Conservation (phyloP, 1,140 invertebrate genomes). For the Dolichoris vasculosae region DNA sequence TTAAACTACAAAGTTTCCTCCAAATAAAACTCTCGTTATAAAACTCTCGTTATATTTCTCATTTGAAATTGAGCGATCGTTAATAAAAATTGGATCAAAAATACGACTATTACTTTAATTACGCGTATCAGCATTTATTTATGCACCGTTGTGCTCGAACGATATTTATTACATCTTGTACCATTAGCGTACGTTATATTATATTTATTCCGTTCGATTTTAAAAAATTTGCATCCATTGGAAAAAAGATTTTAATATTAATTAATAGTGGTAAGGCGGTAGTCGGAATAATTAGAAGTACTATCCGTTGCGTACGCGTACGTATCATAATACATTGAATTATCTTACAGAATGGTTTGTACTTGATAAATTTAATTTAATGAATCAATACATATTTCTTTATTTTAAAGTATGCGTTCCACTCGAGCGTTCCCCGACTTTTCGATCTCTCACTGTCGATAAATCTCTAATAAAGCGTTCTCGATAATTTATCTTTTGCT, state of each 20-base stretch:
- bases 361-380: not conserved
- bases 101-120: not conserved
- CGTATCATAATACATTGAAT: not conserved
- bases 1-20: too few relatives aligned
- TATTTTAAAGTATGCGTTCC: not conserved
- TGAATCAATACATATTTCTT: not conserved
- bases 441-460: not conserved
- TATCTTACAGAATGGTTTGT: not conserved
- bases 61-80: too few relatives aligned
- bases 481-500: constrained; percentile 7
- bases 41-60: too few relatives aligned
- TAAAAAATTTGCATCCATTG: too few relatives aligned
- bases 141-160: not conserved
- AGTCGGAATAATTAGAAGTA: not conserved
- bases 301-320: not conserved
- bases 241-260: not conserved
- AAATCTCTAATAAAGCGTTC: constrained; percentile 18
- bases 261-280: not conserved
- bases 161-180: not conserved
- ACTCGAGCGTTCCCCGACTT: not conserved
- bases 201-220: not conserved
- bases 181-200: not conserved
- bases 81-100: too few relatives aligned
- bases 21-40: too few relatives aligned
- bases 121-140: not conserved